Conservation (phyloP, 2,113 vertebrate genomes). For the Chloropsis hardwickii region DNA sequence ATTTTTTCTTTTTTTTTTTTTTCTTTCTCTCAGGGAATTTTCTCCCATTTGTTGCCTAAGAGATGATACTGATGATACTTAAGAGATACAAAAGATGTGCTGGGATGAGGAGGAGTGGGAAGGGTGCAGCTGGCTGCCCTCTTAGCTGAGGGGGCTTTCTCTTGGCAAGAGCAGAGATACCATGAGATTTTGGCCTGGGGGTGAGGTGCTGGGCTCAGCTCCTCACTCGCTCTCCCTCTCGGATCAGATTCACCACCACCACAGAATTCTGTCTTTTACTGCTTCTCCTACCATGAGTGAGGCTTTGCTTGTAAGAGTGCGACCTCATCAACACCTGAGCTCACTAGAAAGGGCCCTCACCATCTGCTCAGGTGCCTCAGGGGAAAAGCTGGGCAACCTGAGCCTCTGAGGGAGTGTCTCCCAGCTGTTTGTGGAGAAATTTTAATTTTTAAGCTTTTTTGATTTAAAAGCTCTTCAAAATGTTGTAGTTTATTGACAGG, state of each 20-base stretch:
- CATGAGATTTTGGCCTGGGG: neutral
- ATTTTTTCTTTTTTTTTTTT: neutral
- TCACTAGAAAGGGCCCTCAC: neutral
- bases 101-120: neutral
- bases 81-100: neutral
- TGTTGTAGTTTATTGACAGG: neutral
- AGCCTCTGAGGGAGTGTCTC: no score
- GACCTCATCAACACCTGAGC: neutral
- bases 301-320: neutral
- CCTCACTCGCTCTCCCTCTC: neutral
- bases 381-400: fast-evolving
- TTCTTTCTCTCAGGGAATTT: neutral
- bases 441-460: no score
- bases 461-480: neutral
- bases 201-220: neutral
- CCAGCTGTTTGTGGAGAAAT: neutral
- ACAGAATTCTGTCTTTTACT: fast-evolving
- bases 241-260: fast-evolving
- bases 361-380: neutral
- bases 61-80: neutral
- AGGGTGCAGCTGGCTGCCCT: neutral
- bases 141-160: neutral
- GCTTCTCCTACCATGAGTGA: neutral
- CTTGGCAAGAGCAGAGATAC: neutral
- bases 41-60: neutral